A percentile compares a stretch with the other conserved stretches of the same genome.
These are phyloP conservation scores for Leptodactylus fallax DNA, from an alignment of 2,797 vertebrate species.

Conservation along the genomic window DNA sequence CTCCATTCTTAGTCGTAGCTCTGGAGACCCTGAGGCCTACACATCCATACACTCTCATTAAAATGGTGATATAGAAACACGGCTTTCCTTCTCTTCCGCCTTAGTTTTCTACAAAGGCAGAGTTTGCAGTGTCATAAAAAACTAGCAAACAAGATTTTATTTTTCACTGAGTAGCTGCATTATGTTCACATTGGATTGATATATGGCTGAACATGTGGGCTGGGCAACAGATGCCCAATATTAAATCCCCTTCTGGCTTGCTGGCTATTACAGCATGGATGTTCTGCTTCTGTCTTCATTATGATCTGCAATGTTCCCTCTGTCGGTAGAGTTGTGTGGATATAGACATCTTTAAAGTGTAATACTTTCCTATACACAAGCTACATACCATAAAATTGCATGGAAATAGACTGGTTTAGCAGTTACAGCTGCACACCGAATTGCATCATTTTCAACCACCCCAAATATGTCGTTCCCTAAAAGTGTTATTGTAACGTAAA, in stretches of 20 bases:
- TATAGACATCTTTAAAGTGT: not conserved
- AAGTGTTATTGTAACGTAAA: too few species aligned
- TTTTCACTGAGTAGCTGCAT: not conserved
- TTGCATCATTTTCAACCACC: too few species aligned
- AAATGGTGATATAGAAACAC: not conserved
- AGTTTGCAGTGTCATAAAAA: not conserved
- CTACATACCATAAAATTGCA: too few species aligned
- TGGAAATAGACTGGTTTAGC: too few species aligned
- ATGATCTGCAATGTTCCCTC: not conserved
- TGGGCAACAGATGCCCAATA: constrained; percentile 21
- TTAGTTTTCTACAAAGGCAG: not conserved
- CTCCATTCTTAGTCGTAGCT: not conserved
- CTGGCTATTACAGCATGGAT: not conserved
- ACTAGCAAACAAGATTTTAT: not conserved
- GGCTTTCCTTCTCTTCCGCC: not conserved
- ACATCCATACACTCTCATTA: not conserved
- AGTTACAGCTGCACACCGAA: too few species aligned
- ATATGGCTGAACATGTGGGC: not conserved
- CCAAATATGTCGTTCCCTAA: too few species aligned
- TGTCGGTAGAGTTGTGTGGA: not conserved
- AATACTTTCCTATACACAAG: not conserved
- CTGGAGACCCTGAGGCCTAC: not conserved
- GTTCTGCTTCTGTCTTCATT: constrained; percentile 8
- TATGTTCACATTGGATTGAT: constrained; percentile 8
- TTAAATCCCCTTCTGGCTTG: constrained; percentile 23